These are phyloP conservation scores for Neoitamus cyanurus DNA, from an alignment of 2,888 invertebrate species.

Conservation along the genomic window DNA sequence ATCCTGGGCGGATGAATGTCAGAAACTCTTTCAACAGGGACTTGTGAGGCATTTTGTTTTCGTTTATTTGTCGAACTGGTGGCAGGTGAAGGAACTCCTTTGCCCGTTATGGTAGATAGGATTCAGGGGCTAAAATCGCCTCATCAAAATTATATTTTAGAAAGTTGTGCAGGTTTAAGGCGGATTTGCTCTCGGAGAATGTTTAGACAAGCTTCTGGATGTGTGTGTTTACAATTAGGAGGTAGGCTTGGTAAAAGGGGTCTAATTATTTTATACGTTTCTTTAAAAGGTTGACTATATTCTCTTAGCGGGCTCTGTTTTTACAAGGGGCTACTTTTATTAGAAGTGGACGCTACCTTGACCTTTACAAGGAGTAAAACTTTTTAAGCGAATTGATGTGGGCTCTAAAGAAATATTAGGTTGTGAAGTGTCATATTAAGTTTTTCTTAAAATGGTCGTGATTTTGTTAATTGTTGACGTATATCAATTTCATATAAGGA, in stretches of 20 bases:
- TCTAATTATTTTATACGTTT: neutral
- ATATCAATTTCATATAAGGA: too few relatives aligned
- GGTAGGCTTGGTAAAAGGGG: neutral
- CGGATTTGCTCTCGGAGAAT: neutral
- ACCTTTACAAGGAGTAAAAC: too few relatives aligned
- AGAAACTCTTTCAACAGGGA: neutral
- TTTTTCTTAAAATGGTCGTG: too few relatives aligned
- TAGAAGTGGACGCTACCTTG: too few relatives aligned
- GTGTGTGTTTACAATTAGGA: neutral
- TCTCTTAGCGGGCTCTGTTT: too few relatives aligned
- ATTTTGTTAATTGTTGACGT: too few relatives aligned
- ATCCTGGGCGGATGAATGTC: neutral
- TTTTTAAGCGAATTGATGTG: too few relatives aligned
- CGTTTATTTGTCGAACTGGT: neutral
- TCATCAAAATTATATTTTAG: neutral
- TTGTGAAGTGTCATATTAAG: too few relatives aligned
- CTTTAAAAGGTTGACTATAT: neutral
- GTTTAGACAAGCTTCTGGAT: neutral
- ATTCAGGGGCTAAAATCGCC: neutral
- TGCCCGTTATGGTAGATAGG: neutral
- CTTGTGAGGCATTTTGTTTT: neutral
- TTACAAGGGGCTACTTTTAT: too few relatives aligned
- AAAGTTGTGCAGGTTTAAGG: neutral
- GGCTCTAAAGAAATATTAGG: too few relatives aligned
- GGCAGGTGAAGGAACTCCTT: neutral